Base-by-base conservation (phyloP, 2,113 vertebrate genomes). In the Leucopsar rothschildi region DNA sequence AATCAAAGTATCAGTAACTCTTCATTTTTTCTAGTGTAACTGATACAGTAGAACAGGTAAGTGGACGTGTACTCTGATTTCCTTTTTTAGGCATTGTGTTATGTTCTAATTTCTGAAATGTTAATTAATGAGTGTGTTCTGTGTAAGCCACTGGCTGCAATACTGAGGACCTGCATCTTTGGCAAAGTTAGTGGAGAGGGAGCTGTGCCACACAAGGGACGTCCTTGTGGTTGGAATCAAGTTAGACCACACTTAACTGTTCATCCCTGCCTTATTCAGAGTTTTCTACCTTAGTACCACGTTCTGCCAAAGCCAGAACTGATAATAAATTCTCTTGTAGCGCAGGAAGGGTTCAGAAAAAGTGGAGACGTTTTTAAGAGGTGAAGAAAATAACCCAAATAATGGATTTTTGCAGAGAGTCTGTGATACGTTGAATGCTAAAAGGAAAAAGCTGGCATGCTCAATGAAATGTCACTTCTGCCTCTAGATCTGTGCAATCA, bases 391-490 rank as follows among this genome's bases (percentile, higher is more conserved):
- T 53, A 13, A 8, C 57, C 37, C 47, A 20, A 42, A 27, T 0
- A 4, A 10, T 29, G 27, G 35, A 28, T 65, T 78, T 65, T 56
- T 89, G 84, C 78, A 64, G 89, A 89, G 81, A 76, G 84, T 71
- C 77, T 84, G 63, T 75, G 37, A 53, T 44, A 15, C 0, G 0
- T 3, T 56, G 10, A 83, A 53, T 33, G 13, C 35, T 57, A 35
- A 52, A 86, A 75, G n/a, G 49, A 56, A 61, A 79, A 55, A 29
- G 31, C 20, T 47, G 83, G 47, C 44, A 15, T 1, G 50, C 17
- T 49, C 19, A 47, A 16, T 25, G 53, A 45, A 40, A 76, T 92
- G 81, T 85, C 78, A 85, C 73, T 95, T 91, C 86, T 95, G 25
- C 53, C 31, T 60, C 5, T 9, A 49, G n/a, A 44, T 50, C 29